phyloP scores from a whole-genome alignment of 2,888 invertebrate genomes.

The Amiota mariae region DNA sequence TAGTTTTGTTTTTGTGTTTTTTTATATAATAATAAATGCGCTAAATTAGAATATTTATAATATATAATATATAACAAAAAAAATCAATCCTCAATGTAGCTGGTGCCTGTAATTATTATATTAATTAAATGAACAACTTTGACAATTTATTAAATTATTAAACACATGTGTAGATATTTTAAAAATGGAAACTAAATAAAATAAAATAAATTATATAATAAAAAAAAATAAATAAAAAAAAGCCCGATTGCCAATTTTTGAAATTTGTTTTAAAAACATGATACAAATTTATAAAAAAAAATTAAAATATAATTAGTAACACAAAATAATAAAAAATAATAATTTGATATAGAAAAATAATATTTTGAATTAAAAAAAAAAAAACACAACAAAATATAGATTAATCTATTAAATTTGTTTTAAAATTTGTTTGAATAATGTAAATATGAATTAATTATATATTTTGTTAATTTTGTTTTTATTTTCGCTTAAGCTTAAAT shows the following conservation, averaged over 20 bases:
- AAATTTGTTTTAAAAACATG: slow-evolving; percentile 17
- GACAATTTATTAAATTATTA: background rate
- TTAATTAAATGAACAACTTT: background rate
- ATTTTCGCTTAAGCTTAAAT: background rate
- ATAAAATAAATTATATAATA: no score
- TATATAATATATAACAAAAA: background rate
- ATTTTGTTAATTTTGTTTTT: background rate
- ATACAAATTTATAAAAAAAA: background rate
- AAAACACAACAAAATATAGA: background rate
- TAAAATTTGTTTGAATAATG: background rate
- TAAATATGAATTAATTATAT: slow-evolving; percentile 4
- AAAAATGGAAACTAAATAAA: background rate
- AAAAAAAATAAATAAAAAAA: background rate
- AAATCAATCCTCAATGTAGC: slow-evolving; percentile 14
- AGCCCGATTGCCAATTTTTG: slow-evolving; percentile 18
- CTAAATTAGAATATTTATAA: background rate
- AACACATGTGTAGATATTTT: slow-evolving; percentile 7
- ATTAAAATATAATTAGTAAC: background rate
- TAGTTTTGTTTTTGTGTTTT: background rate
- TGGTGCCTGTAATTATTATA: slow-evolving; percentile 19
- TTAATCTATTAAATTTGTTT: background rate
- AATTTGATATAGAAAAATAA: no score
- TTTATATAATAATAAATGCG: background rate
- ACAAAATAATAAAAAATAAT: background rate
- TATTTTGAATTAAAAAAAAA: slow-evolving; percentile 16